Conservation (phyloP, 2,113 vertebrate species). For the Riparia riparia region DNA sequence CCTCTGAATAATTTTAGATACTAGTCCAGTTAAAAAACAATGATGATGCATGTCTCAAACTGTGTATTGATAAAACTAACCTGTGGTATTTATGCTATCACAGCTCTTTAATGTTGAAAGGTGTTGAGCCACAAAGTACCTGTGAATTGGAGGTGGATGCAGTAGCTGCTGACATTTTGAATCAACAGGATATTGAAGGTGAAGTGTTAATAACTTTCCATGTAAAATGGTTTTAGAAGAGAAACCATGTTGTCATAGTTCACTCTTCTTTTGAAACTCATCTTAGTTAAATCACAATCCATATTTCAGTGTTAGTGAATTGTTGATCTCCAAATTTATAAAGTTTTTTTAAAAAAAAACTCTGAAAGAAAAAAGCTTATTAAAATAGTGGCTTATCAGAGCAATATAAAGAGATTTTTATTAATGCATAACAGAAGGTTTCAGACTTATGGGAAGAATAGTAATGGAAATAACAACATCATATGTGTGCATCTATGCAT, state of each 20-base stretch:
- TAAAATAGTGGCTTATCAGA: not conserved
- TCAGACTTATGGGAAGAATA: not conserved
- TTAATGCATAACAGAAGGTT: not conserved
- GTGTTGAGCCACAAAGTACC: conserved; percentile 89
- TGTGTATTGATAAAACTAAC: not conserved
- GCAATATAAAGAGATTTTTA: not conserved
- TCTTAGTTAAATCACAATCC: not conserved
- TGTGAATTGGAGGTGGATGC: conserved; percentile 99
- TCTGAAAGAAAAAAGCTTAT: not conserved
- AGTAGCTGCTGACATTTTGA: conserved; percentile 94
- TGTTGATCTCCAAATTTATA: not conserved
- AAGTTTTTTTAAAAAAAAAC: not conserved
- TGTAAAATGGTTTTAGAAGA: not conserved
- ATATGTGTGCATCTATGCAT: not conserved
- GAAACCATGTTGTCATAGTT: not conserved
- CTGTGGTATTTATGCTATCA: conserved; percentile 48
- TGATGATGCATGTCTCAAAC: not conserved
- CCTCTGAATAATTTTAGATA: not conserved
- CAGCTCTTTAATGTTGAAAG: conserved; percentile 91
- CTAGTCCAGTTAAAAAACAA: not conserved
- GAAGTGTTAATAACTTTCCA: conserved; percentile 23
- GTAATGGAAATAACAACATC: not conserved
- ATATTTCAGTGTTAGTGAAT: not conserved
- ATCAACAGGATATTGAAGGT: conserved; percentile 95
- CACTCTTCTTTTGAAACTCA: not conserved